These are phyloP conservation scores for Sisor rabdophorus DNA, from an alignment of 2,113 vertebrate genomes.

Conservation along the genomic window DNA sequence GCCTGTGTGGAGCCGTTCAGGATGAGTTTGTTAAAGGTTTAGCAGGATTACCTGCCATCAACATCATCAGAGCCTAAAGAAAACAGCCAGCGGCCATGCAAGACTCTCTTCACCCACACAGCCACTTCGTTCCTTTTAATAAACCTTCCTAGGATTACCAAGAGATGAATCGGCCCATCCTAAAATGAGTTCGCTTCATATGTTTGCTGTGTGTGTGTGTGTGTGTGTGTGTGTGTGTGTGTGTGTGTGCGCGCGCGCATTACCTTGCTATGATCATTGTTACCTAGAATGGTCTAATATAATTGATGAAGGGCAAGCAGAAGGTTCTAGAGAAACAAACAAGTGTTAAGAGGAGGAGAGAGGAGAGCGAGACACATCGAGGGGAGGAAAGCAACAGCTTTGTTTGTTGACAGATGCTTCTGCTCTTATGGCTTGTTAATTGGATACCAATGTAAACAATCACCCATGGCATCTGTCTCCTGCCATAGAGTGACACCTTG, in stretches of 20 bases:
- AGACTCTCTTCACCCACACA: conserved; percentile 34
- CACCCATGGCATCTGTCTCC: conserved; percentile 87
- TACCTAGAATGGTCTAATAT: conserved; percentile 42
- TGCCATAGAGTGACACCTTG: conserved; percentile 79
- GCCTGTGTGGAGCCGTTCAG: conserved; percentile 48
- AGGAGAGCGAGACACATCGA: conserved; percentile 76
- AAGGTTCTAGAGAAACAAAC: conserved; percentile 44
- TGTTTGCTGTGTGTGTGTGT: conserved; percentile 35
- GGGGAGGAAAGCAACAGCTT: conserved; percentile 85
- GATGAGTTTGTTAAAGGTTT: conserved; percentile 51
- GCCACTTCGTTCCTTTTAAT: conserved; percentile 47
- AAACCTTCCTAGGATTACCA: conserved; percentile 48
- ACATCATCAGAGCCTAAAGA: conserved; percentile 45
- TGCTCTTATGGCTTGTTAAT: conserved; percentile 94
- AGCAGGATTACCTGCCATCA: conserved; percentile 54
- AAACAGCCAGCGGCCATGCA: conserved; percentile 37
- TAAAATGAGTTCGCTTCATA: conserved; percentile 44
- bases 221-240: conserved; percentile 53
- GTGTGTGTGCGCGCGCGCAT: conserved; percentile 39
- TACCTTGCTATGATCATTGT: conserved; percentile 35
- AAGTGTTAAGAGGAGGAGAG: conserved; percentile 54
- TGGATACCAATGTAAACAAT: conserved; percentile 99
- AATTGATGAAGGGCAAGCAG: conserved; percentile 43
- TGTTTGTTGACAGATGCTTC: conserved; percentile 99
- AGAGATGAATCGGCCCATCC: conserved; percentile 41